These are phyloP conservation scores for Xiphophorus couchianus DNA, from an alignment of 2,113 vertebrate genomes.

Conservation along the genomic window DNA sequence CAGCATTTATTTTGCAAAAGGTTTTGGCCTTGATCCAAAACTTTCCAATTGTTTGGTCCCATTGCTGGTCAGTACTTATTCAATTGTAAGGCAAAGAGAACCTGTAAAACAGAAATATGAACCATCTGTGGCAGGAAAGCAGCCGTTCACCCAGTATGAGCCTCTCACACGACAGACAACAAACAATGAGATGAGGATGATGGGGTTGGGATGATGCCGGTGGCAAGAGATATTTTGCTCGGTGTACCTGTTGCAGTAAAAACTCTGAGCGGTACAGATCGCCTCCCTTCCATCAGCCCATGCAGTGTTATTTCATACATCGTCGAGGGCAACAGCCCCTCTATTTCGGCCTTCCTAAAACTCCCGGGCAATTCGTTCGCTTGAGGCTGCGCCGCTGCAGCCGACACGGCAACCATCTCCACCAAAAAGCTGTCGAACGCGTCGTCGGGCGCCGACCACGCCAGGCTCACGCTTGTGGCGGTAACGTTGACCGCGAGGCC, in stretches of 20 bases:
- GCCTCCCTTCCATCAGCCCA: constrained; percentile 66
- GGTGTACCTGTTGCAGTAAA: constrained; percentile 76
- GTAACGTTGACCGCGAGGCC: constrained; percentile 53
- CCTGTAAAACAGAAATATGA: neutral
- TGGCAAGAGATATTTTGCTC: constrained; percentile 31
- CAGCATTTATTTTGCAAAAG: neutral
- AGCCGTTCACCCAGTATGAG: constrained; percentile 4
- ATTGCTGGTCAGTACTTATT: neutral
- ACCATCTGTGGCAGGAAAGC: constrained; percentile 7
- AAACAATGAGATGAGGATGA: constrained; percentile 25
- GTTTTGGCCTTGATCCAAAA: neutral
- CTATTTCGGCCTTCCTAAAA: constrained; percentile 53
- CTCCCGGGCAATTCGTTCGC: constrained; percentile 59
- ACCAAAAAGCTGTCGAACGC: constrained; percentile 63
- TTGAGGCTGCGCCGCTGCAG: constrained; percentile 8
- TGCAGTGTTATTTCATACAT: constrained; percentile 66
- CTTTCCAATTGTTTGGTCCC: neutral
- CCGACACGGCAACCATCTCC: constrained; percentile 55
- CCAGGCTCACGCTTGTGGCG: constrained; percentile 50
- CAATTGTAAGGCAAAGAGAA: neutral
- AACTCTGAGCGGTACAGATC: constrained; percentile 61
- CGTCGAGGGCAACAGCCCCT: constrained; percentile 62
- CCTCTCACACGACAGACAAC: neutral
- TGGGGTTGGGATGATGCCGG: constrained; percentile 31
- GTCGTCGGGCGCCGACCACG: constrained; percentile 53